Base-by-base conservation (phyloP, 1,140 invertebrate genomes). In the Drosophila auraria region DNA sequence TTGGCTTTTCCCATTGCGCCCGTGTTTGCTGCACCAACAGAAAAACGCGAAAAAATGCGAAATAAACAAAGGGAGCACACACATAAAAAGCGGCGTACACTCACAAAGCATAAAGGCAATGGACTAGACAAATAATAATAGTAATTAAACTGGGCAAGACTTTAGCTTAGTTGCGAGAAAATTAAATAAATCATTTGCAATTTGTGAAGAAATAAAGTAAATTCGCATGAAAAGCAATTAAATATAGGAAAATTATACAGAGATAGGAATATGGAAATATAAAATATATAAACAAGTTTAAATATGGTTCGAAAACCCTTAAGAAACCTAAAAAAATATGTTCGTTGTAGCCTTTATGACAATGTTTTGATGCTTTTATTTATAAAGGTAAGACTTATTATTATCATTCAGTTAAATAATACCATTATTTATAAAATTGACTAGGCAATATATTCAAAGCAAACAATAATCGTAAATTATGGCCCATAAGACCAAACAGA, bases 11-110 rank as follows among this genome's bases (percentile, higher is more conserved):
- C 58, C 40, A 66, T 63, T 66, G 58, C 63, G 63, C 61, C 33
- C 23, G 54, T 66, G 58, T 66, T 66, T 66, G 58, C 63, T 66
- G 63, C 63, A 66, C 61, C 63, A 66, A 66, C 63, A 66, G 5
- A 45, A 65, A 63, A 36, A 33, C 33, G 33, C 33, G 9, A 33
- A 25, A 25, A 62, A 66, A 45, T 36, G 58, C 63, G 63, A 65
- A 62, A n/a, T n/a, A 44, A 61, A 65, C 25, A 65, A 61, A 11
- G 54, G 54, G 62, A 15, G 25, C 17, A 20, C 12, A 25, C 23
- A 23, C 38, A 14, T 40, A 64, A 58, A 65, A 65, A 25, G 11
- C 54, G n/a, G 15, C 27, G 58, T 25, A 45, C 58, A 44, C 8
- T 45, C 25, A 36, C 56, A 65, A 33, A 36, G 42, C 40, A 63